Evolutionary conservation across 2,797 vertebrate genomes (phyloP), one percentile per base, ranked within the genome.

Genomic region (Sebastes dallii): DNA sequence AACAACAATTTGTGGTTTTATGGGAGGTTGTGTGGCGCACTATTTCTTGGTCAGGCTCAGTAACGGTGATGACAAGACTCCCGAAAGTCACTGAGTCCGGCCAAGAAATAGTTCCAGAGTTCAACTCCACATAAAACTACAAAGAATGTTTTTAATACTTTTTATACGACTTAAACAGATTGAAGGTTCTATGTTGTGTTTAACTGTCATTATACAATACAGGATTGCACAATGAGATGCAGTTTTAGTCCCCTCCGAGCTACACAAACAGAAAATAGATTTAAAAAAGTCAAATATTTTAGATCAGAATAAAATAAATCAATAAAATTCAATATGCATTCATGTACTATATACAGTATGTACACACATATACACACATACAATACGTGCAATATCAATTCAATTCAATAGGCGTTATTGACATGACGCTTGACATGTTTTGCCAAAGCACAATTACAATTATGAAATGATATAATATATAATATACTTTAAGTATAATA

Each of bases 341-440:
- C n/a, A n/a, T n/a, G 36, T 39, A 39, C 36, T 54, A 8, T 2
- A 61, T 32, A 61, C 18, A 32, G 1, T 32, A 61, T 61, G 59
- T 12, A 61, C 11, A 61, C 3, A 5, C 22, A 58, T 6, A 61
- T 34, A 62, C 16, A n/a, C 13, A 56, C 2, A 56, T 1, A 34
- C 5, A 14, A 1, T 5, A 42, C 1, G 24, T 59, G 24, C 8
- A 59, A 70, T 70, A 54, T 69, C 2, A 6, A 39, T 39, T 39
- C 36, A 39, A 39, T 39, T 39, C 36, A 39, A 14, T 0, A 39
- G 13, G 36, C 36, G 13, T 6, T 14, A 39, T 39, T 0, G 13
- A 0, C 0, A 39, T 14, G 36, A 39, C 36, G 0, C 1, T 39
- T 39, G 36, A 39, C 0, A 39, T 39, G 36, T 39, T 13, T 14